These are phyloP conservation scores for Aplidium turbinatum DNA, from an alignment of 23 tunicate genomes.

Conservation along the genomic window DNA sequence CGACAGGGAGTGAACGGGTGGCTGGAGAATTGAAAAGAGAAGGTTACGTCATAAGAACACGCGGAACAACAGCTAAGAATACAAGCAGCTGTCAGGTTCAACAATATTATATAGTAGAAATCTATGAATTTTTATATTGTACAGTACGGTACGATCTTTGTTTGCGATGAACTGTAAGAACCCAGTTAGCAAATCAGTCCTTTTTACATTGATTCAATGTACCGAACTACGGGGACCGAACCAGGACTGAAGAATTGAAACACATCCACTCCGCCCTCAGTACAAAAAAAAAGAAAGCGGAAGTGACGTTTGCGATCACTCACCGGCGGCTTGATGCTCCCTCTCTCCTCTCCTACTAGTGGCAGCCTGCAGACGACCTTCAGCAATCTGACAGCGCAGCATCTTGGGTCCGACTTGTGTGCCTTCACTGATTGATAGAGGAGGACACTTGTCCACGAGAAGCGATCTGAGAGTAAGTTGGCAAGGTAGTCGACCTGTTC, in stretches of 20 bases:
- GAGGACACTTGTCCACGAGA: slow-evolving; percentile 45
- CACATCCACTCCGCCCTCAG: not conserved
- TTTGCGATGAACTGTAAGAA: no score
- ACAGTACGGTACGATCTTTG: no score
- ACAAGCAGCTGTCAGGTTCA: no score
- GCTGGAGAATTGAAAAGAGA: no score
- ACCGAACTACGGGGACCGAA: no score
- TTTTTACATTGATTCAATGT: no score
- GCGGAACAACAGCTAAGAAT: no score
- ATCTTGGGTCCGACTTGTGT: slow-evolving; percentile 29
- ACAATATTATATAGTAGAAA: no score
- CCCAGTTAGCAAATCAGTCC: no score
- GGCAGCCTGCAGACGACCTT: slow-evolving; percentile 69
- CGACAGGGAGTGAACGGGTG: not conserved
- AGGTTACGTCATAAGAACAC: no score
- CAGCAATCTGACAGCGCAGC: slow-evolving; percentile 45
- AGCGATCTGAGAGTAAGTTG: slow-evolving; percentile 65
- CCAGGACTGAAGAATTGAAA: not conserved
- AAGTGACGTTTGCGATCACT: slow-evolving; percentile 3
- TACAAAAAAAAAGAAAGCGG: not conserved
- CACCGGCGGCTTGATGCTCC: slow-evolving; percentile 4
- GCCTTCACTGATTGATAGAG: slow-evolving; percentile 31
- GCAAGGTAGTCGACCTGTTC: slow-evolving; percentile 66
- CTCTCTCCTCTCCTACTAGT: slow-evolving; percentile 46
- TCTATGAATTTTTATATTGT: no score